Base-by-base conservation (phyloP, 2,888 invertebrate genomes). In the Syritta pipiens region DNA sequence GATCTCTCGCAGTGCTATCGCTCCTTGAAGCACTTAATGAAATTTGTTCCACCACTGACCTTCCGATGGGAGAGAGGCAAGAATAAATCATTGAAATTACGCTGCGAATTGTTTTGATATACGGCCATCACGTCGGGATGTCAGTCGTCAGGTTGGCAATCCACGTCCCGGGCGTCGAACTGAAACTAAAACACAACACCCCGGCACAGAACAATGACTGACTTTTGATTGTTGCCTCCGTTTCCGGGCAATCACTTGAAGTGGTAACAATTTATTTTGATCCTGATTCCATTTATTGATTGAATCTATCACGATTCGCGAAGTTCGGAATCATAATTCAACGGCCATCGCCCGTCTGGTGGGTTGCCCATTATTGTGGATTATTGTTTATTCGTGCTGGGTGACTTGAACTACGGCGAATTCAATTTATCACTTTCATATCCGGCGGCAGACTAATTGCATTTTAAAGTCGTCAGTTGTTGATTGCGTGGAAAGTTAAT, bases 241-340 rank as follows among this genome's bases (percentile, higher is more conserved):
- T 48, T 46, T 46, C 46, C 60, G 46, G 6, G 35, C 46, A 60
- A 60, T 60, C 60, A 60, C 35, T 60, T 32, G 46, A 17, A 60
- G 46, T 60, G 60, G 46, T 46, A 32, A 60, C 60, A 60, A 60
- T 60, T 60, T 60, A 60, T 60, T 60, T 46, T 46, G 46, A 32
- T 46, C 60, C 44, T 46, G 60, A 60, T 60, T 60, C 30, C 46
- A 35, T 46, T 60, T 60, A 60, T 60, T 48, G 46, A 60, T 60
- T 46, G 46, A 46, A 26, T 60, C 60, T 24, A 24, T 35, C 10
- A 35, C 19, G 32, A 24, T 5, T 35, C 46, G 46, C 35, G 46
- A 46, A 26, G 28, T 30, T 42, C n/a, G n/a, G 12, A 19, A 28
- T 42, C 57, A 30, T 42, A 40, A 57, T 42, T 57, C 42, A 20